Conservation (phyloP, 2,797 vertebrate genomes). For the Rhinichthys osculus region DNA sequence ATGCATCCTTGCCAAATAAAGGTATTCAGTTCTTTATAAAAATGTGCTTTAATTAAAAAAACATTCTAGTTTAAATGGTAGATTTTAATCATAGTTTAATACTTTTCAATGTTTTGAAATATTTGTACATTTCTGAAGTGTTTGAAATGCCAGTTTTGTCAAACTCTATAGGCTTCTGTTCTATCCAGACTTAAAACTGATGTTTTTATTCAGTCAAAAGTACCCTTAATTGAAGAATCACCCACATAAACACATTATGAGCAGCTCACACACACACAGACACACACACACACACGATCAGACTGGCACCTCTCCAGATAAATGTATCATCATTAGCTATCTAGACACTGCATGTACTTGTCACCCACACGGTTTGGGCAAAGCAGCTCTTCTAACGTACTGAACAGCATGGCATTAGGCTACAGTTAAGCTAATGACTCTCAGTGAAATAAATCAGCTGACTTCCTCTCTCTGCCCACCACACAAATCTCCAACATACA, state of each 20-base stretch:
- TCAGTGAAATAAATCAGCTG: conserved; percentile 38
- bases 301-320: neutral
- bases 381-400: conserved; percentile 40
- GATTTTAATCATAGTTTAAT: neutral
- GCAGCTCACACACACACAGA: neutral
- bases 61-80: neutral
- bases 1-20: neutral
- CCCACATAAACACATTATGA: neutral
- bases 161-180: neutral
- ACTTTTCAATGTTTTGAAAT: neutral
- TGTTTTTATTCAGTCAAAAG: neutral
- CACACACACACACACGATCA: neutral
- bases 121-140: neutral
- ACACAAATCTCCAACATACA: neutral
- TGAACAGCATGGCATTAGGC: conserved; percentile 33
- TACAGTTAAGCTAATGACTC: conserved; percentile 27
- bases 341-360: conserved; percentile 33
- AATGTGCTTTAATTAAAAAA: neutral
- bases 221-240: neutral
- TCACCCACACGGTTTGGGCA: conserved; percentile 43
- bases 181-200: neutral
- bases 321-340: conserved; percentile 30
- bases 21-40: too few species aligned
- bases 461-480: conserved; percentile 37
- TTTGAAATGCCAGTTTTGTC: neutral